phyloP scores from a whole-genome alignment of 2,888 invertebrate species.

The Myopa testacea region DNA sequence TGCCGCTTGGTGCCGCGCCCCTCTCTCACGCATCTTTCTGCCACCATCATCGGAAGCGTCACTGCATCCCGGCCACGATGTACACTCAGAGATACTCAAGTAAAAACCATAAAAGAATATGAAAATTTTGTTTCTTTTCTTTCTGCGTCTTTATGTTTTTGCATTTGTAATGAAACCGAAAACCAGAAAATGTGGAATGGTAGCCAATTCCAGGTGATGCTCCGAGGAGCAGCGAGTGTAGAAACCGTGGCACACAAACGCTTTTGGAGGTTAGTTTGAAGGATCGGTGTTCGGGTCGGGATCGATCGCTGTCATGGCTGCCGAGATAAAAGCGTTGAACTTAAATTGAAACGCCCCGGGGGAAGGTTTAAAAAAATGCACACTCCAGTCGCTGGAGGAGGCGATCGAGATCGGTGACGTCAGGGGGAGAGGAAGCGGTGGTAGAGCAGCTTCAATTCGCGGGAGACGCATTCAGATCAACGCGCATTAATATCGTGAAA shows the following conservation, averaged over 20 bases:
- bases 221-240: neutral
- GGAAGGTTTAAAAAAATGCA: conserved; percentile 9
- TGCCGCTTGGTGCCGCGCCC: neutral
- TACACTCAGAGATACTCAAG: neutral
- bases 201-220: conserved; percentile 1
- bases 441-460: neutral
- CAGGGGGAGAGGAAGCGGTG: neutral
- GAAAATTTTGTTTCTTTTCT: conserved; percentile 12
- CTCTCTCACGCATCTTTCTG: neutral
- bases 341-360: conserved; percentile 40
- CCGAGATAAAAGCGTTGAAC: conserved; percentile 44
- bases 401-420: neutral
- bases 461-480: conserved; percentile 25
- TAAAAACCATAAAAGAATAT: neutral
- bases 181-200: conserved; percentile 60
- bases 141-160: conserved; percentile 53
- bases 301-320: conserved; percentile 32
- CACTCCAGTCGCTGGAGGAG: neutral
- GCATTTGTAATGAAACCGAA: conserved; percentile 66
- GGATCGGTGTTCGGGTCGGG: neutral
- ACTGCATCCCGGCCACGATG: conserved; percentile 16
- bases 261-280: neutral
- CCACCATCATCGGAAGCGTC: conserved; percentile 16
- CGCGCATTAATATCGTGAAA: conserved; percentile 31
- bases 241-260: neutral